Evolutionary conservation across 2,113 vertebrate species (phyloP), one percentile per base, ranked within the genome.

Genomic region (Melanostigma gelatinosum): DNA sequence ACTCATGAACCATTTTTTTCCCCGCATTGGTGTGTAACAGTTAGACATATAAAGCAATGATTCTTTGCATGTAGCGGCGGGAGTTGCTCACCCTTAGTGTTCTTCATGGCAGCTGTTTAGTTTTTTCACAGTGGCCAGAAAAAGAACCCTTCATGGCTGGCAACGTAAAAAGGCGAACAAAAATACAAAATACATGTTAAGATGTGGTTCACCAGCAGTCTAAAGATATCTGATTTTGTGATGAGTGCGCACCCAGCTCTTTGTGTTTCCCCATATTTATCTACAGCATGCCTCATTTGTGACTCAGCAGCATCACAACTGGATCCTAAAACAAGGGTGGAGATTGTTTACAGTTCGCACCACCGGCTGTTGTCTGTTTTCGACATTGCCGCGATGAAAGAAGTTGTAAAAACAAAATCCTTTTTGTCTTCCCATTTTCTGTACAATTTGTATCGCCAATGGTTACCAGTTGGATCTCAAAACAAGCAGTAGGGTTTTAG

Each of bases 281-380:
- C 70, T 64, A 46, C 32, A 60, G 48, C 24, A 5, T 67, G 61
- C 44, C 42, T 75, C 57, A 55, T 22, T 64, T 57, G 60, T 77
- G 84, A 89, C 60, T 85, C 82, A 82, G 82, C 74, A 84, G 64
- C 65, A 71, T 29, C 74, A 64, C 80, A 13, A 11, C 62, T 24
- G 55, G 66, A 32, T 52, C 62, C 27, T 22, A 70, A 80, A 67
- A 76, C 8, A 67, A 58, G 78, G 58, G 22, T 32, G 71, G 46
- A 50, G 24, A 42, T 29, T 73, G 78, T 69, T 79, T 46, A 9
- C 15, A 58, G 18, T 16, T 68, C 75, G 46, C 24, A 58, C 66
- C 80, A 20, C 58, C 8, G 12, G 38, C 74, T 76, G 64, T 68
- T 64, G n/a, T 73, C 50, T 48, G 34, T 75, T 85, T 80, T 65